phyloP scores from a whole-genome alignment of 1,140 invertebrate genomes.

The Goniozus legneri region DNA sequence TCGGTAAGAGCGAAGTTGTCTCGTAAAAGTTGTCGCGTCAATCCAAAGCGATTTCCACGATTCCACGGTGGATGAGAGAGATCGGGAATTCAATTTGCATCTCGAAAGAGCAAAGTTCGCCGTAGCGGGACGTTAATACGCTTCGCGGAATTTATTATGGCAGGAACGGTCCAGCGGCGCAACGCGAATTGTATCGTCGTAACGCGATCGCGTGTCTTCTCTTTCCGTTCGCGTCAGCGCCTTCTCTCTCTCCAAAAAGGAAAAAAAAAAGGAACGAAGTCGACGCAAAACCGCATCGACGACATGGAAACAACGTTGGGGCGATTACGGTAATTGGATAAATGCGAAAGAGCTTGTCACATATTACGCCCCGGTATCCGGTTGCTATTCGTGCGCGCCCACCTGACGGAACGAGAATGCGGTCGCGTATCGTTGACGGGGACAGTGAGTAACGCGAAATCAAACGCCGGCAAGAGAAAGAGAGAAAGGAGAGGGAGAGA shows the following conservation, averaged over 20 bases:
- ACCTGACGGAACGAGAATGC: slow-evolving; percentile 1
- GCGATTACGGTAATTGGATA: slow-evolving; percentile 54
- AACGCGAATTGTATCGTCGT: too few species aligned
- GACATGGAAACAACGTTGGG: slow-evolving; percentile 38
- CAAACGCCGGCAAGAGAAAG: too few species aligned
- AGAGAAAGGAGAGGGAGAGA: too few species aligned
- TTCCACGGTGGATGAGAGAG: slow-evolving; percentile 1
- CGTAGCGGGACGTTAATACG: not conserved
- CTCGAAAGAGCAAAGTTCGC: not conserved
- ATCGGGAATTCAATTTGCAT: not conserved
- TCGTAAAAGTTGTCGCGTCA: too few species aligned
- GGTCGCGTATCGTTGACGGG: not conserved
- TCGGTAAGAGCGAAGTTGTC: too few species aligned
- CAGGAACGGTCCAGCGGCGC: too few species aligned
- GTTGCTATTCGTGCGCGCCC: slow-evolving; percentile 11
- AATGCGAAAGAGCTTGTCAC: slow-evolving; percentile 35
- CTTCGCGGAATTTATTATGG: not conserved
- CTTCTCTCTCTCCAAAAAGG: too few species aligned
- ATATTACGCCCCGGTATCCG: slow-evolving; percentile 21
- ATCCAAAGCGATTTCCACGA: too few species aligned
- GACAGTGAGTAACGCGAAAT: slow-evolving; percentile 4
- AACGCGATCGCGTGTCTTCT: too few species aligned
- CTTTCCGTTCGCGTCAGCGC: too few species aligned
- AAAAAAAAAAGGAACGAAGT: too few species aligned
- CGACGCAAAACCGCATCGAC: slow-evolving; percentile 14